Evolutionary conservation across 2,888 invertebrate species (phyloP).

Genomic region (Campoplex capitator): DNA sequence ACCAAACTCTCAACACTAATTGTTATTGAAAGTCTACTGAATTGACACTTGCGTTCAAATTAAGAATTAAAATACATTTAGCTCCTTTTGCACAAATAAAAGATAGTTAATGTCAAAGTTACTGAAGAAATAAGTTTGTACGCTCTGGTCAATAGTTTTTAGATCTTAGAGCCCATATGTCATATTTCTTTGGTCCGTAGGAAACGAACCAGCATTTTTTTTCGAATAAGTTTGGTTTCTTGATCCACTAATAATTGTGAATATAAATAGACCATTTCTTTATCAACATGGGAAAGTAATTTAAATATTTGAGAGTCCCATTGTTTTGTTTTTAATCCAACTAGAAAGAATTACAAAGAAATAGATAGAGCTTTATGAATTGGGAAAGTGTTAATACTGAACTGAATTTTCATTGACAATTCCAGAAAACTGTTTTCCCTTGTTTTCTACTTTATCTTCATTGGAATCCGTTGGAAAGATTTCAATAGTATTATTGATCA

Average conservation of each 20-base stretch:
- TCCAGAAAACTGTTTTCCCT: neutral
- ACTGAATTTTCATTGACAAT: neutral
- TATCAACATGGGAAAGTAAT: too few relatives aligned
- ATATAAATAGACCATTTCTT: too few relatives aligned
- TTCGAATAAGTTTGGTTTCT: too few relatives aligned
- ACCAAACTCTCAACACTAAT: neutral
- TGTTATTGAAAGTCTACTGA: neutral
- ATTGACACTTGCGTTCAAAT: neutral
- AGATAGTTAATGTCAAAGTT: too few relatives aligned
- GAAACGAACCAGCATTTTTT: neutral
- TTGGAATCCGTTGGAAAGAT: neutral
- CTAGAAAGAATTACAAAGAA: too few relatives aligned
- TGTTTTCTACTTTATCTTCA: neutral
- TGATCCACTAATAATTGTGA: too few relatives aligned
- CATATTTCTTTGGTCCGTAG: neutral
- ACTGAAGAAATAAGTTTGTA: too few relatives aligned
- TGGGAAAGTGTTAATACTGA: neutral
- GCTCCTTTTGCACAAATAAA: neutral
- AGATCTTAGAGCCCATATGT: neutral
- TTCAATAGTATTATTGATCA: neutral
- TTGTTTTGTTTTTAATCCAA: too few relatives aligned
- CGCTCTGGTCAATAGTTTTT: neutral
- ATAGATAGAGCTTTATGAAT: neutral
- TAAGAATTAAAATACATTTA: neutral
- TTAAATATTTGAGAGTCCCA: too few relatives aligned